Base-by-base conservation (phyloP, 1,140 invertebrate species). In the Bombus sibiricus region DNA sequence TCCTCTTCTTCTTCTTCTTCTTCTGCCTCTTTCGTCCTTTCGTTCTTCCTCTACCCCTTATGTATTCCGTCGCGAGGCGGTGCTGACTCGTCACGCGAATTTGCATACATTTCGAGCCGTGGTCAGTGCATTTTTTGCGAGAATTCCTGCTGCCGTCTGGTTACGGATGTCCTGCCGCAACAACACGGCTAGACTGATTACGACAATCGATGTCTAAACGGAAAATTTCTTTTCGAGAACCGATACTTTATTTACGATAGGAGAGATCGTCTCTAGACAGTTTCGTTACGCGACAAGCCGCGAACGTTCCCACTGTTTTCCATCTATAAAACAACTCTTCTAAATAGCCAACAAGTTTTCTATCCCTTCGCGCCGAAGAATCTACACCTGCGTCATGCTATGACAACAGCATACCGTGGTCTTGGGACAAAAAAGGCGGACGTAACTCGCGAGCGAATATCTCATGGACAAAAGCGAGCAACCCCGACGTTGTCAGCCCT, bases 71-170 rank as follows among this genome's bases (percentile, higher is more conserved):
- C 85, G 87, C 84, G 43, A 82, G 77, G 81, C 81, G 86, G 88
- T 82, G 89, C 85, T 66, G 82, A 89, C 83, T 91, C 88, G 89
- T 90, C 90, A 91, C 89, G 90, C 85, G 71, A 59, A 90, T 92
- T 90, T 90, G 90, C 90, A 92, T 92, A 86, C 69, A 86, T 86
- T 89, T 85, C 80, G 76, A 69, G 78, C 81, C 75, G 75, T 69
- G 68, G 81, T n/a, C 69, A 57, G 69, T n/a, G 43, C 74, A 59
- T 76, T 89, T 87, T 83, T 89, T 82, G 47, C 73, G 41, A 28
- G 41, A 47, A 47, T 76, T 78, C 81, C n/a, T 59, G 43, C 41
- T 59, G 47, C 75, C 43, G 68, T 68, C 41, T 64, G 15, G 18
- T 53, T 28, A 22, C 73, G 71, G 37, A 71, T 64, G 53, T 80